A percentile compares a stretch with the other conserved stretches of the same genome.
phyloP scores from a whole-genome alignment of 2,797 vertebrate genomes.

The Halcyon badia region DNA sequence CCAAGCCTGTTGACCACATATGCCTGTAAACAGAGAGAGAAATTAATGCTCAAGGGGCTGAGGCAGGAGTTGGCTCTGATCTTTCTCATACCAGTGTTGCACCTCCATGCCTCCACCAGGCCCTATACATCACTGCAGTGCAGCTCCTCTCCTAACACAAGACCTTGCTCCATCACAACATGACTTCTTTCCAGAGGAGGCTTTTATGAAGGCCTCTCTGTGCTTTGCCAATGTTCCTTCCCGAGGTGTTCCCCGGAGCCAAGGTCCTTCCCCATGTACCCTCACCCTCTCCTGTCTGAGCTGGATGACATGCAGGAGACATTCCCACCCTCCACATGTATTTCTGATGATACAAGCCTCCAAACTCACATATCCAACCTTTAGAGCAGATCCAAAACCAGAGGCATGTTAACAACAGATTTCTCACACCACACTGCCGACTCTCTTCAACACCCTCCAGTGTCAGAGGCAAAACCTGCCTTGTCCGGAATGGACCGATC shows the following conservation, averaged over 20 bases:
- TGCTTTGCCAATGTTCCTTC: fast-evolving
- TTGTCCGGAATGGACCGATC: not conserved
- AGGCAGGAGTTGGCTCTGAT: not conserved
- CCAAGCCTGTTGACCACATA: not conserved
- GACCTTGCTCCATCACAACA: fast-evolving
- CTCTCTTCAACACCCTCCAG: not conserved
- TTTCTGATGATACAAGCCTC: not conserved
- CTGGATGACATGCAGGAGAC: not conserved
- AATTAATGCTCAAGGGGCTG: not conserved
- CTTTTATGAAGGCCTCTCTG: not conserved
- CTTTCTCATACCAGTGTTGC: not conserved
- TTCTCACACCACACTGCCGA: fast-evolving
- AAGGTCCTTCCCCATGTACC: fast-evolving
- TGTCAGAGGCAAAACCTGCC: not conserved
- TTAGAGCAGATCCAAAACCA: not conserved
- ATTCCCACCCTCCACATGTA: not conserved
- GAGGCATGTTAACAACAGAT: not conserved
- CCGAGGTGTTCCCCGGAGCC: fast-evolving
- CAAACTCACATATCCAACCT: not conserved
- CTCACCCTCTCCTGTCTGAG: not conserved
- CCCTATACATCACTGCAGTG: not conserved
- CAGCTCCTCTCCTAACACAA: not conserved
- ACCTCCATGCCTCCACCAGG: not conserved
- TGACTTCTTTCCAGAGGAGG: not conserved
- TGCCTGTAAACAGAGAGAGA: not conserved